These are phyloP conservation scores for Torymus tubicola DNA, from an alignment of 2,888 invertebrate species.

Conservation along the genomic window DNA sequence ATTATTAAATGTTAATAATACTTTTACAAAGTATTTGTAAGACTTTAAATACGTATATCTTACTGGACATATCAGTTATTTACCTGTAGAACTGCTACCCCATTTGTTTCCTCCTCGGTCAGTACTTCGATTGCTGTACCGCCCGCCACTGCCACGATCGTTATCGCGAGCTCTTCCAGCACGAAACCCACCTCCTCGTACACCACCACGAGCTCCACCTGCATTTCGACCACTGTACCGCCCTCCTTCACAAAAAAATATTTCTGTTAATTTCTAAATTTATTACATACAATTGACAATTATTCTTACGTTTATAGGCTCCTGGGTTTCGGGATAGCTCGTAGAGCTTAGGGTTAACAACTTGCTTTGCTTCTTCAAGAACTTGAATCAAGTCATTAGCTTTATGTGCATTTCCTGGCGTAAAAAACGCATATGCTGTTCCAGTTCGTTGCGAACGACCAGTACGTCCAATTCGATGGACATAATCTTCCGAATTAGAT, in stretches of 20 bases:
- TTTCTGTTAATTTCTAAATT: neutral
- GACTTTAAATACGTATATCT: neutral
- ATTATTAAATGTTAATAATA: neutral
- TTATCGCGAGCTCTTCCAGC: slow-evolving; percentile 69
- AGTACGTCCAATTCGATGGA: slow-evolving; percentile 97
- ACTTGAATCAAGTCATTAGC: slow-evolving; percentile 94
- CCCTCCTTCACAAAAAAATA: slow-evolving; percentile 64
- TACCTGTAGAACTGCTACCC: slow-evolving; percentile 61
- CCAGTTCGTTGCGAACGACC: slow-evolving; percentile 95
- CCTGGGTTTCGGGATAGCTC: slow-evolving; percentile 81
- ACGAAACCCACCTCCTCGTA: slow-evolving; percentile 62
- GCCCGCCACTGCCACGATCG: slow-evolving; percentile 71
- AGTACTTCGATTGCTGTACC: slow-evolving; percentile 65
- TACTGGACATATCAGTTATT: neutral
- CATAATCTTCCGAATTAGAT: slow-evolving; percentile 97
- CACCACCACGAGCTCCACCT: slow-evolving; percentile 61
- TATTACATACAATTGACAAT: neutral
- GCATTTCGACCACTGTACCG: slow-evolving; percentile 69
- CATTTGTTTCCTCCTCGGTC: slow-evolving; percentile 70
- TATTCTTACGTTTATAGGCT: slow-evolving; percentile 69
- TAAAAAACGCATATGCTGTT: slow-evolving; percentile 97
- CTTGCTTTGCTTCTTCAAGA: slow-evolving; percentile 95
- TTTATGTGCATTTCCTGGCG: slow-evolving; percentile 92
- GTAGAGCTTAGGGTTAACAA: slow-evolving; percentile 91
- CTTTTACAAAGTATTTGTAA: neutral